A percentile compares a stretch with the other conserved stretches of the same genome.
Conservation (phyloP, 1,140 invertebrate species). For the Drosophila sproati region DNA sequence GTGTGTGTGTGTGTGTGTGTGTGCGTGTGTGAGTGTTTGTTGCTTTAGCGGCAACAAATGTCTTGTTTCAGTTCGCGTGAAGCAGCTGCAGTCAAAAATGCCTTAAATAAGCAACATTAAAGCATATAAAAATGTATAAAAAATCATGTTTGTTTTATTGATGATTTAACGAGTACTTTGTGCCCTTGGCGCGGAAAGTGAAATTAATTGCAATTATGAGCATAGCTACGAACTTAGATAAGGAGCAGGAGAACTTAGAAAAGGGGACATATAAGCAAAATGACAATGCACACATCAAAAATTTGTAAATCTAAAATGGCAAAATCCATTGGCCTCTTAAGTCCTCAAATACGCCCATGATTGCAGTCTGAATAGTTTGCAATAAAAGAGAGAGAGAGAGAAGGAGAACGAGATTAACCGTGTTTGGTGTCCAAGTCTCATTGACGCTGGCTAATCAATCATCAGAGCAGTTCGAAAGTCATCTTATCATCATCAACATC, state of each 20-base stretch:
- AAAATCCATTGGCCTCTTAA: no score
- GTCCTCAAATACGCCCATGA: not conserved
- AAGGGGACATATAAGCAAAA: no score
- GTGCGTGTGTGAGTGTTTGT: conserved; percentile 38
- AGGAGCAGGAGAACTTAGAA: no score
- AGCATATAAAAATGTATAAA: conserved; percentile 18
- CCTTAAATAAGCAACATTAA: conserved; percentile 70
- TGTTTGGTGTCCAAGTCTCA: not conserved
- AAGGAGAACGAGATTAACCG: not conserved
- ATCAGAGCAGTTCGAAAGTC: not conserved
- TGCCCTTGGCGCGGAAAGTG: not conserved
- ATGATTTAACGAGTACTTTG: not conserved
- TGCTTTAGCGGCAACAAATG: conserved; percentile 58
- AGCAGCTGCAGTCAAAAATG: conserved; percentile 57
- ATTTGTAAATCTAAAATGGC: no score
- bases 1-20: not conserved
- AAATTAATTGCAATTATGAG: not conserved
- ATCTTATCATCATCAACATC: not conserved
- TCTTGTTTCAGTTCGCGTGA: conserved; percentile 57
- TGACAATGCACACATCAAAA: no score
- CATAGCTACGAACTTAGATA: not conserved
- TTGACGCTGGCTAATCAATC: conserved; percentile 14
- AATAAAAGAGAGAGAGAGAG: not conserved
- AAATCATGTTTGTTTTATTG: not conserved
- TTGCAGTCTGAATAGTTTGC: not conserved